Conservation (phyloP, 2,888 invertebrate species). For the Glyphotaelius pellucidus region DNA sequence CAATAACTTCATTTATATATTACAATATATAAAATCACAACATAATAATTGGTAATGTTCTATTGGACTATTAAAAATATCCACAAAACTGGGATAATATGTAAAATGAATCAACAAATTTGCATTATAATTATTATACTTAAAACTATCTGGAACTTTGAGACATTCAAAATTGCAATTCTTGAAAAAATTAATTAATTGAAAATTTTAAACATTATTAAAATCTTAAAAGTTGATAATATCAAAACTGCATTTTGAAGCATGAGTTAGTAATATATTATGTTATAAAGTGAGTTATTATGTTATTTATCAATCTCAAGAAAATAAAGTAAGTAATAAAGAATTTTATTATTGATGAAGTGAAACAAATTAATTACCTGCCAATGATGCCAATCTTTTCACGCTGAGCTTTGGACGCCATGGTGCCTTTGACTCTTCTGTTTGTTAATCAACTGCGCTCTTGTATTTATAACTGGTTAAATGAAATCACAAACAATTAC, state of each 20-base stretch:
- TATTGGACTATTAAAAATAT: background rate
- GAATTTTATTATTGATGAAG: background rate
- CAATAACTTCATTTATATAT: background rate
- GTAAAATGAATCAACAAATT: background rate
- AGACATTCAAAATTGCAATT: background rate
- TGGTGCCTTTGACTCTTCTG: slow-evolving; percentile 22
- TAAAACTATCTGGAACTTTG: background rate
- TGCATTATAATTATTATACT: background rate
- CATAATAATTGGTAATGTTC: background rate
- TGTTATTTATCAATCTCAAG: background rate
- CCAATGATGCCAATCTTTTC: slow-evolving; percentile 87
- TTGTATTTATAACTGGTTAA: slow-evolving; percentile 37
- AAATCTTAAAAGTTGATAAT: background rate
- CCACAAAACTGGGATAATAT: background rate
- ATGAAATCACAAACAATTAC: slow-evolving; percentile 24
- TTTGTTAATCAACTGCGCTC: slow-evolving; percentile 24
- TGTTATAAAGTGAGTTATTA: background rate
- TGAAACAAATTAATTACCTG: slow-evolving; percentile 76
- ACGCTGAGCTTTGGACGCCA: slow-evolving; percentile 41
- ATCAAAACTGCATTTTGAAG: background rate
- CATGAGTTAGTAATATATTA: background rate
- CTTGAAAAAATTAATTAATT: background rate
- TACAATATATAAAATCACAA: background rate
- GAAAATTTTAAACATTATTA: background rate
- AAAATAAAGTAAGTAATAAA: background rate